Percentiles rank a stretch among this genome's conserved stretches.
phyloP scores from a whole-genome alignment of 2,888 invertebrate genomes.

The Nemapogon koenigi region DNA sequence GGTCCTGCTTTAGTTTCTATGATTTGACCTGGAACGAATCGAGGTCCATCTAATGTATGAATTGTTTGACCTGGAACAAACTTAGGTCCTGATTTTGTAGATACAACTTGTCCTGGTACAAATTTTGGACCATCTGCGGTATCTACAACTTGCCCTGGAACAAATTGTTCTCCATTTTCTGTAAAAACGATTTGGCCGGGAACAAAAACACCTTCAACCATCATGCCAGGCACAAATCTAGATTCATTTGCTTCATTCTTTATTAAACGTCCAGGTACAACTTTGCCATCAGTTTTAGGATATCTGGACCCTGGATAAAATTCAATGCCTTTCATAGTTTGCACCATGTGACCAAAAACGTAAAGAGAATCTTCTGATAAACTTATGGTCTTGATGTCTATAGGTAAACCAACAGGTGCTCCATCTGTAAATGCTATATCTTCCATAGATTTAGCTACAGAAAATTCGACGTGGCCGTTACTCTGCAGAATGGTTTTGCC shows the following conservation, averaged over 20 bases:
- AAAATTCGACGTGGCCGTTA: slow-evolving; percentile 63
- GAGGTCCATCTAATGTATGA: slow-evolving; percentile 72
- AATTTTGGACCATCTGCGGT: slow-evolving; percentile 74
- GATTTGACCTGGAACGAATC: slow-evolving; percentile 81
- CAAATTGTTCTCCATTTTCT: slow-evolving; percentile 73
- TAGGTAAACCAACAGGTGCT: slow-evolving; percentile 59
- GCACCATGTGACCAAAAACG: slow-evolving; percentile 72
- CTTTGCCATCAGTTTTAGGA: slow-evolving; percentile 61
- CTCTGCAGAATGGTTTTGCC: slow-evolving; percentile 60
- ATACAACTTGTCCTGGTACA: slow-evolving; percentile 79
- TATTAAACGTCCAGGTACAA: slow-evolving; percentile 69
- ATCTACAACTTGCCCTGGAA: slow-evolving; percentile 76
- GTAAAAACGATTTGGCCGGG: slow-evolving; percentile 74
- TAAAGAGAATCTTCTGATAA: slow-evolving; percentile 57
- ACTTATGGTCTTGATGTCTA: slow-evolving; percentile 61
- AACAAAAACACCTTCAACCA: slow-evolving; percentile 71
- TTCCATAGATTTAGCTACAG: slow-evolving; percentile 61
- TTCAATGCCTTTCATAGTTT: slow-evolving; percentile 69
- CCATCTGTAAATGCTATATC: slow-evolving; percentile 64
- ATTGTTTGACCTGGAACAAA: slow-evolving; percentile 76
- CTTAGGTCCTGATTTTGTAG: slow-evolving; percentile 69
- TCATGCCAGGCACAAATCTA: slow-evolving; percentile 72
- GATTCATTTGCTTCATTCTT: slow-evolving; percentile 67
- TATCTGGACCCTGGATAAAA: slow-evolving; percentile 67
- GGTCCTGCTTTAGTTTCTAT: slow-evolving; percentile 77